These are phyloP conservation scores for Bradypodion pumilum DNA, from an alignment of 2,797 vertebrate species.

Conservation along the genomic window DNA sequence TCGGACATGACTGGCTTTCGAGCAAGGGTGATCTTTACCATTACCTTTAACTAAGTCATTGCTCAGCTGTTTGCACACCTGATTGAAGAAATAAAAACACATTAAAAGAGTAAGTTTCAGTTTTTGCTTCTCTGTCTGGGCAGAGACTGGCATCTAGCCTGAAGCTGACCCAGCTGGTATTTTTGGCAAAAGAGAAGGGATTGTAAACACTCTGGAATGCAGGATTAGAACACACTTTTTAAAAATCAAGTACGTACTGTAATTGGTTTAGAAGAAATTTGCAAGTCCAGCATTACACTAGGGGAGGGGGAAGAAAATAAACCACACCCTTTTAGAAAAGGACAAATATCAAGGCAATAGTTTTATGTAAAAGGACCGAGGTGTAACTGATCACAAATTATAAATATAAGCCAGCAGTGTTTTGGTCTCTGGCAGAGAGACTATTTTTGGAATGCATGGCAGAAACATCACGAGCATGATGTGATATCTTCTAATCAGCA, in stretches of 20 bases:
- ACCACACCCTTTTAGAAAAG: not conserved
- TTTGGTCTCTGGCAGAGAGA: not conserved
- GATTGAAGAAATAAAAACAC: not conserved
- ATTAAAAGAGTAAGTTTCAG: not conserved
- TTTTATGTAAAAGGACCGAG: not conserved
- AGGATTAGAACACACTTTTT: not conserved
- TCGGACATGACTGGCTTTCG: too few relatives aligned
- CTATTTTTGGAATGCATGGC: not conserved
- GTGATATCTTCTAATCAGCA: constrained; percentile 8
- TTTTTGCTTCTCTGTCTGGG: not conserved
- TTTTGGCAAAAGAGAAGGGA: not conserved
- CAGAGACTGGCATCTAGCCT: not conserved
- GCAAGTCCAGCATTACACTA: not conserved
- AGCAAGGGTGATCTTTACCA: too few relatives aligned
- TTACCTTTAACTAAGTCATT: too few relatives aligned
- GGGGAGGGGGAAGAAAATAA: not conserved
- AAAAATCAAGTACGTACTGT: not conserved
- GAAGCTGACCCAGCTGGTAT: not conserved
- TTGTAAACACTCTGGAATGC: not conserved
- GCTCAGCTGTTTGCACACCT: too few relatives aligned
- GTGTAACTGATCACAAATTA: constrained; percentile 15
- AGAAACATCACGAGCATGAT: not conserved
- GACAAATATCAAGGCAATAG: not conserved
- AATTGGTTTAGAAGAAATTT: not conserved
- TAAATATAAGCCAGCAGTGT: constrained; percentile 9